phyloP scores from a whole-genome alignment of 1,140 invertebrate species.

The Agrilus planipennis region DNA sequence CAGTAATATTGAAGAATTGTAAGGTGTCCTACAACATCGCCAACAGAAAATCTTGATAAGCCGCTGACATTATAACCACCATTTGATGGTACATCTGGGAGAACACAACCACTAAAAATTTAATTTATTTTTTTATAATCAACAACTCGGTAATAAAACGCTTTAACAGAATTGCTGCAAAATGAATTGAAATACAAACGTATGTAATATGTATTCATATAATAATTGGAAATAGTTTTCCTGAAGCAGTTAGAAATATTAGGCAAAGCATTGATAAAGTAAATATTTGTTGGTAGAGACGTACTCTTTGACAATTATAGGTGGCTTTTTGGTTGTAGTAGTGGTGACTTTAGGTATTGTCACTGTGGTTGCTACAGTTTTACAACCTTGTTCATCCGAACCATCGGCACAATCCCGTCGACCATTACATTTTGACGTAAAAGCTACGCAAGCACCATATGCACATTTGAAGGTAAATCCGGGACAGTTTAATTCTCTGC shows the following conservation, averaged over 20 bases:
- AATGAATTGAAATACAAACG: not conserved
- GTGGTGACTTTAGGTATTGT: not conserved
- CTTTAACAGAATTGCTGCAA: not conserved
- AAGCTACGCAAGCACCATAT: constrained; percentile 20
- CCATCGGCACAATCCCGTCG: constrained; percentile 49
- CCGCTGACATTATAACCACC: too few relatives aligned
- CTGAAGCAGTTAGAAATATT: not conserved
- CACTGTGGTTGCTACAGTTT: not conserved
- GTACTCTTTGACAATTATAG: not conserved
- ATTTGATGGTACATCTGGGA: too few relatives aligned
- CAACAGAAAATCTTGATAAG: too few relatives aligned
- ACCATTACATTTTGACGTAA: constrained; percentile 42
- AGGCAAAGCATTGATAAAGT: not conserved
- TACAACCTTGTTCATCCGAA: constrained; percentile 47
- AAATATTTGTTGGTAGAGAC: not conserved
- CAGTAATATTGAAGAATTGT: too few relatives aligned
- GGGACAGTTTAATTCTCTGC: constrained; percentile 16
- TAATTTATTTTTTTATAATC: too few relatives aligned
- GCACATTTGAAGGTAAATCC: constrained; percentile 20
- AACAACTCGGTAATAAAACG: too few relatives aligned
- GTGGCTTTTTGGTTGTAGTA: not conserved
- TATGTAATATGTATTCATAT: not conserved
- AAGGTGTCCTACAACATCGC: too few relatives aligned
- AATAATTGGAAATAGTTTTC: too few relatives aligned
- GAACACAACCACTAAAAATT: too few relatives aligned